Conservation (phyloP, 2,888 invertebrate genomes). For the Mylabris sibirica region DNA sequence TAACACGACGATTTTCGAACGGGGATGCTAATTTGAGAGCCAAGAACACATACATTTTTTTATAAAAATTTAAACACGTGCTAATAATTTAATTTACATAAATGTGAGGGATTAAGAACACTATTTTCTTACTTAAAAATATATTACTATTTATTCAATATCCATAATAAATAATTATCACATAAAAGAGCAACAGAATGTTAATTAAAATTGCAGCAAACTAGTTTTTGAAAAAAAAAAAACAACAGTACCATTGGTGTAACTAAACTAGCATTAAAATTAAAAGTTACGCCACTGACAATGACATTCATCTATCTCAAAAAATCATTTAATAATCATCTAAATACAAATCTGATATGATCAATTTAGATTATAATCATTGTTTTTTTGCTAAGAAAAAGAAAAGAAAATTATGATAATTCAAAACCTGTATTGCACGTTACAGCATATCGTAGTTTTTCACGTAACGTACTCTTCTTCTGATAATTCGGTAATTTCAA, state of each 20-base stretch:
- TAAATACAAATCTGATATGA: conserved; percentile 1
- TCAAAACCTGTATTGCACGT: conserved; percentile 99
- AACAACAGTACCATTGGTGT: not conserved
- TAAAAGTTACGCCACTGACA: too few relatives aligned
- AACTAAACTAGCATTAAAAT: too few relatives aligned
- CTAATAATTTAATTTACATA: not conserved
- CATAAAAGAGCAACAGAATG: not conserved
- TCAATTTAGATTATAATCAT: not conserved
- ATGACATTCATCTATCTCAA: too few relatives aligned
- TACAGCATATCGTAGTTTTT: conserved; percentile 97
- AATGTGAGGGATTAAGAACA: not conserved
- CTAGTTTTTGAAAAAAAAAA: not conserved
- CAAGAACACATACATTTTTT: too few relatives aligned
- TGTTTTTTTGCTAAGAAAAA: not conserved
- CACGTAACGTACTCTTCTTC: conserved; percentile 91
- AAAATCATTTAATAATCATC: not conserved
- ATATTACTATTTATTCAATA: not conserved
- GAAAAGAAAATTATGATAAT: conserved; percentile 75
- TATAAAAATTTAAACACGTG: not conserved
- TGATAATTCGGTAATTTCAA: conserved; percentile 98
- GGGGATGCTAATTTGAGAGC: too few relatives aligned
- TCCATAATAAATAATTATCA: conserved; percentile 8
- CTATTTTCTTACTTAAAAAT: not conserved
- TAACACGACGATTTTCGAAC: too few relatives aligned
- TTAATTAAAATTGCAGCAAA: conserved; percentile 5